These are phyloP conservation scores for Phyllotreta striolata DNA, from an alignment of 2,888 invertebrate species.

Conservation along the genomic window DNA sequence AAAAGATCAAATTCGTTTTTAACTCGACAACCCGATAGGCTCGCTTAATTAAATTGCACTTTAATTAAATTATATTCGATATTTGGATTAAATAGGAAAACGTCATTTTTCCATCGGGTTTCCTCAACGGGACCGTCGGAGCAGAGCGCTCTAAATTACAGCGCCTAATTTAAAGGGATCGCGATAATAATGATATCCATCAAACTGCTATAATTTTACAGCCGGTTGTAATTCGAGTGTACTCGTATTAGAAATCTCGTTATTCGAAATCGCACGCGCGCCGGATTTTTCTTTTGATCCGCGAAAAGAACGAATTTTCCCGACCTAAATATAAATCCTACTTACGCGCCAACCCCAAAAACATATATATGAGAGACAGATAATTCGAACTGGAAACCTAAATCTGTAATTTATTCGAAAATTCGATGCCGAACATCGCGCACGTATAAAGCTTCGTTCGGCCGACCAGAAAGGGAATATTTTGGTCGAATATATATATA, in stretches of 20 bases:
- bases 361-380: not conserved
- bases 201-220: no score
- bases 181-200: no score
- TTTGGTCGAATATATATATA: not conserved
- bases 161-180: slow-evolving; percentile 33
- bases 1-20: no score
- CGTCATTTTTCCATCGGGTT: slow-evolving; percentile 18
- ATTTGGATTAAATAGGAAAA: no score
- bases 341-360: slow-evolving; percentile 1
- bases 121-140: slow-evolving; percentile 31
- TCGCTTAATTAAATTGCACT: no score
- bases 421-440: slow-evolving; percentile 5
- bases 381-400: slow-evolving; percentile 4
- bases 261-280: no score
- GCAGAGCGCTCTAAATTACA: slow-evolving; percentile 35
- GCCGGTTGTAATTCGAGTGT: no score
- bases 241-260: no score
- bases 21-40: no score
- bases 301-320: slow-evolving; percentile 17
- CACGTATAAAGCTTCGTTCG: not conserved
- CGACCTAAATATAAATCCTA: slow-evolving; percentile 2
- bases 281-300: no score
- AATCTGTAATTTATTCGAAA: slow-evolving; percentile 10
- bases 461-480: slow-evolving; percentile 8
- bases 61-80: no score